These are phyloP conservation scores for Zeuzera pyrina DNA, from an alignment of 2,888 invertebrate species.

Conservation along the genomic window DNA sequence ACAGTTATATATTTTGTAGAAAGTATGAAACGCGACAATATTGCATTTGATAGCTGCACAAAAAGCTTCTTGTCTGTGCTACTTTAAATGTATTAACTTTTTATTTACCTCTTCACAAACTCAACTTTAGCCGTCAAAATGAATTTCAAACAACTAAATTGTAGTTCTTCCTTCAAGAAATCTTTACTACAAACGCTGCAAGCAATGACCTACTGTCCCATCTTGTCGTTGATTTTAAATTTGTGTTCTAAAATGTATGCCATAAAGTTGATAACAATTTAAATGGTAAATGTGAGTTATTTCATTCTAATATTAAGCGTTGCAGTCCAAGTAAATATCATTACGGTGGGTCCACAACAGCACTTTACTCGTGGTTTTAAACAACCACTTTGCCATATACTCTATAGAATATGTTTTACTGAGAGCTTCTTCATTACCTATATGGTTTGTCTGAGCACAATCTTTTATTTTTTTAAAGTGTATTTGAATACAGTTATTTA, in stretches of 20 bases:
- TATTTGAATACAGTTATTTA: no score
- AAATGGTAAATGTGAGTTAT: conserved; percentile 13
- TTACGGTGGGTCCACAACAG: conserved; percentile 55
- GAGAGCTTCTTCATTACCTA: no score
- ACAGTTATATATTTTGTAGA: no score
- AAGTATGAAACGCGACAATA: no score
- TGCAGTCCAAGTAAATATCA: conserved; percentile 51
- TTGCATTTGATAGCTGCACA: no score
- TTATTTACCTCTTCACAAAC: conserved; percentile 33
- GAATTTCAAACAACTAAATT: conserved; percentile 56
- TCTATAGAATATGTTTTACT: not conserved
- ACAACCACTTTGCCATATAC: conserved; percentile 38
- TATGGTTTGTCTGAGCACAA: no score
- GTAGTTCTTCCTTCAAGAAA: conserved; percentile 45
- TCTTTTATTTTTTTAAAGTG: no score
- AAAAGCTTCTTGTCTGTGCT: no score
- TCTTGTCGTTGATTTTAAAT: fast-evolving
- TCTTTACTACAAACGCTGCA: conserved; percentile 28
- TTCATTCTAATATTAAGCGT: conserved; percentile 19
- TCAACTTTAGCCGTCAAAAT: conserved; percentile 43
- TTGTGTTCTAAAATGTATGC: not conserved
- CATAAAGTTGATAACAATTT: conserved; percentile 10
- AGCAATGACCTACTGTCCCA: conserved; percentile 9
- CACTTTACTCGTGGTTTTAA: conserved; percentile 35
- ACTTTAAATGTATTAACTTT: conserved; percentile 40